These are phyloP conservation scores for Cydia strobilella DNA, from an alignment of 1,140 invertebrate genomes.

Conservation along the genomic window DNA sequence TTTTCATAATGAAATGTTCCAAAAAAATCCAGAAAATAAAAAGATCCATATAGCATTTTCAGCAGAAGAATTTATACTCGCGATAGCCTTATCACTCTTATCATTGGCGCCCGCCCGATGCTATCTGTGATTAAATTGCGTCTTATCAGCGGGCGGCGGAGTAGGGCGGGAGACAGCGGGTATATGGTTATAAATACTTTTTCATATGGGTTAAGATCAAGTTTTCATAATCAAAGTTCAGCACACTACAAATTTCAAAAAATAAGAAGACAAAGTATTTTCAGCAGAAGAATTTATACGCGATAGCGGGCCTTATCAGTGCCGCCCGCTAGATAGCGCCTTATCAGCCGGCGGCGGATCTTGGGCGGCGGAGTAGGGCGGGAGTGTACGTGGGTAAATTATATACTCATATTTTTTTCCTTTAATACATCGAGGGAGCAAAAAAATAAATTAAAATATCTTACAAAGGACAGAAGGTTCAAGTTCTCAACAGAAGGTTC, in stretches of 20 bases:
- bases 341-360: slow-evolving; percentile 58
- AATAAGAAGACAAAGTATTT: slow-evolving; percentile 27
- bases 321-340: slow-evolving; percentile 64
- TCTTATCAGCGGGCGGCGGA: background rate
- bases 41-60: slow-evolving; percentile 24
- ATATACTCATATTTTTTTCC: background rate
- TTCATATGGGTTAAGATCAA: no score
- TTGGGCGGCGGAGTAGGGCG: slow-evolving; percentile 43
- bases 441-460: no score
- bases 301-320: slow-evolving; percentile 11
- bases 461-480: no score
- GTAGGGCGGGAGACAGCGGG: background rate
- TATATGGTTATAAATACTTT: background rate
- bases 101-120: slow-evolving; percentile 52
- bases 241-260: background rate
- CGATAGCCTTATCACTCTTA: slow-evolving; percentile 29
- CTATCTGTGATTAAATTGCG: slow-evolving; percentile 39
- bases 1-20: no score
- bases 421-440: no score
- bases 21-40: no score
- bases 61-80: slow-evolving; percentile 28
- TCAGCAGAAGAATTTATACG: slow-evolving; percentile 22
- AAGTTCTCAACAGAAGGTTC: no score
- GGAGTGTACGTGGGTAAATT: background rate
- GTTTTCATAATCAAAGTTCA: background rate